Percentiles rank a stretch among this genome's conserved stretches.
phyloP scores from a whole-genome alignment of 2,888 invertebrate species.

The Mesopsocus fuscifrons region DNA sequence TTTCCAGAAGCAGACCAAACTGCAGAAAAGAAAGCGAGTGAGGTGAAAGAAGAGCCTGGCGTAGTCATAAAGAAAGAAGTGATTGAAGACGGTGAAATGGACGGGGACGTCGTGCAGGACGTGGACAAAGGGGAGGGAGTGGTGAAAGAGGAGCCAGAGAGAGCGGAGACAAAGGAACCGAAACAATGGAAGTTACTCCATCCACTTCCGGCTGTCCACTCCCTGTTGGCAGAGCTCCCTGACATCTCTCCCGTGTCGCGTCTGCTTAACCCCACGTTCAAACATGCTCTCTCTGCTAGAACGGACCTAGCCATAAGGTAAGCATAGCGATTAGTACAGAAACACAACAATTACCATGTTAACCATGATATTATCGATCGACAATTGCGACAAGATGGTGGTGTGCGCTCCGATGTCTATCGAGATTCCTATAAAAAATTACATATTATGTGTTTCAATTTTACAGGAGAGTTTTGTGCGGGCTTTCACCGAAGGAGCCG shows the following conservation, averaged over 20 bases:
- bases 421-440: too few relatives aligned
- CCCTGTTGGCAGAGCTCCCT: conserved; percentile 36
- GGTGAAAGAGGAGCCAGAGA: conserved; percentile 13
- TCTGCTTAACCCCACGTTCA: conserved; percentile 50
- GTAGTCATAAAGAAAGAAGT: conserved; percentile 6
- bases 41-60: conserved; percentile 15
- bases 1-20: too few relatives aligned
- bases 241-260: conserved; percentile 41
- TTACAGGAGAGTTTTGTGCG: conserved; percentile 1
- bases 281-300: conserved; percentile 59
- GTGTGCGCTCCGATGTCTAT: too few relatives aligned
- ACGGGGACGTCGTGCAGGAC: neutral
- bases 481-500: conserved; percentile 1
- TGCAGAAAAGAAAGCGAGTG: too few relatives aligned
- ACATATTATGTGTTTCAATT: neutral
- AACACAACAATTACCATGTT: neutral
- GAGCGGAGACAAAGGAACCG: conserved; percentile 12
- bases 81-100: neutral
- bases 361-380: too few relatives aligned
- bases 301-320: conserved; percentile 50
- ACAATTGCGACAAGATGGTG: too few relatives aligned
- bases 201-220: conserved; percentile 31
- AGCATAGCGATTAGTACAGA: conserved; percentile 2
- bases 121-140: conserved; percentile 9
- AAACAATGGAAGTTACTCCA: conserved; percentile 24